Base-by-base conservation (phyloP, 2,888 invertebrate species). In the Caenorhabditis angaria region DNA sequence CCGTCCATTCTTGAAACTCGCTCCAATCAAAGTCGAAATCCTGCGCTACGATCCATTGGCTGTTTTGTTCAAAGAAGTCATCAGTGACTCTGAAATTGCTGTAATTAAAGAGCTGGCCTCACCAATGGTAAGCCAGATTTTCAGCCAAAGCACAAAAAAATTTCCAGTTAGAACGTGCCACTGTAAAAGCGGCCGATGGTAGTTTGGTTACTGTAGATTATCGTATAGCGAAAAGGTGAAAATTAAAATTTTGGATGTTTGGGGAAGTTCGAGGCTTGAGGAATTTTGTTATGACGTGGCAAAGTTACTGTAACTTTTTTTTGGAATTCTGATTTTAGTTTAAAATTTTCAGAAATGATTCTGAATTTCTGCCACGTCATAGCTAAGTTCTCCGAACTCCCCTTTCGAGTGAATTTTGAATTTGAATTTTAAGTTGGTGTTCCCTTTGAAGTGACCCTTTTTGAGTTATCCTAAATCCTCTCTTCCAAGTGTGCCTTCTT, bases 31-130 rank as follows among this genome's bases (percentile, higher is more conserved):
- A 68, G 83, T 83, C 48, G 88, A 87, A 58, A 84, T 88, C 48
- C 69, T 87, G n/a, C 78, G 82, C 14, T 76, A 70, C 57, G 78
- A 85, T 48, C 86, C 86, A 22, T 51, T 86, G 32, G 84, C 81
- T 35, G 85, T 85, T 32, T 63, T 85, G 20, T 86, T 86, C 80
- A 78, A 82, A 56, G 73, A 85, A 35, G 75, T 78, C 12, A 51
- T 99, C 87, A 91, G 91, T 74, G 94, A 97, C 83, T 88, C 89
- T 0, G 97, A 99, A 89, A 95, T 97, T 70, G 92, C 92, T 67
- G 90, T 92, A 0, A 91, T 97, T 64, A 94, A 97, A 88, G 90
- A 91, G 81, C 89, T 94, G 88, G 94, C 97, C 0, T 92, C 91
- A 72, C 97, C 97, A 0, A 92, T 93, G 89, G 94, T 94, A 41